phyloP scores from a whole-genome alignment of 2,113 vertebrate genomes.

The Prunella fulvescens region DNA sequence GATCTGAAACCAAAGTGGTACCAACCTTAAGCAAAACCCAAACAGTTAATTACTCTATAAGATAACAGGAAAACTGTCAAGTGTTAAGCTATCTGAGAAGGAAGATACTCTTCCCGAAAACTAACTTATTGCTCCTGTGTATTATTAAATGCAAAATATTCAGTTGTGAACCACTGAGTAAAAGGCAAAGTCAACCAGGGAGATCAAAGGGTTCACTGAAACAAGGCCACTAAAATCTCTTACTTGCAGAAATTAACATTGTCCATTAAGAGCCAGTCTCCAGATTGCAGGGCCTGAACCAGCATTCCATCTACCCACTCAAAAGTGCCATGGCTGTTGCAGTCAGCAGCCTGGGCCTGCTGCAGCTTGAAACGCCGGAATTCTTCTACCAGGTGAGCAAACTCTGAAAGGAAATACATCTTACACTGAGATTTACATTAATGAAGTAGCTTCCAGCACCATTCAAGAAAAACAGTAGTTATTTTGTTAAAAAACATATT shows the following conservation, averaged over 20 bases:
- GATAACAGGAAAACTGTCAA: neutral
- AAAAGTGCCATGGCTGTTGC: conserved; percentile 84
- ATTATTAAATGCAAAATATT: neutral
- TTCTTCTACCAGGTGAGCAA: conserved; percentile 87
- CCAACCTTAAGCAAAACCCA: neutral
- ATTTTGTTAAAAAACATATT: neutral
- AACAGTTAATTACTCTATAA: neutral
- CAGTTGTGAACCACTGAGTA: neutral
- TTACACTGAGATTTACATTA: neutral
- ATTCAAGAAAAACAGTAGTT: neutral
- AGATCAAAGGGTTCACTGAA: neutral
- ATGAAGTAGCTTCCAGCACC: neutral
- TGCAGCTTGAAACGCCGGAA: conserved; percentile 86
- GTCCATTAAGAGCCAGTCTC: conserved; percentile 98
- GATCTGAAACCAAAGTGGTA: neutral
- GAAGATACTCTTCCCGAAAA: neutral
- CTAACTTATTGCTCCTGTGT: neutral
- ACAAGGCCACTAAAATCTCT: neutral
- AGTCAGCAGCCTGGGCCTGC: conserved; percentile 79
- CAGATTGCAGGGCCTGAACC: conserved; percentile 88
- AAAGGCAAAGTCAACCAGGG: neutral
- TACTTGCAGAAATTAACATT: conserved; percentile 99
- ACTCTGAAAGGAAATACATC: conserved; percentile 74
- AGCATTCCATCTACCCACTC: conserved; percentile 96
- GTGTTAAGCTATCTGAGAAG: neutral